Evolutionary conservation across 2,113 vertebrate genomes (phyloP).

Genomic region (Pteropus alecto): DNA sequence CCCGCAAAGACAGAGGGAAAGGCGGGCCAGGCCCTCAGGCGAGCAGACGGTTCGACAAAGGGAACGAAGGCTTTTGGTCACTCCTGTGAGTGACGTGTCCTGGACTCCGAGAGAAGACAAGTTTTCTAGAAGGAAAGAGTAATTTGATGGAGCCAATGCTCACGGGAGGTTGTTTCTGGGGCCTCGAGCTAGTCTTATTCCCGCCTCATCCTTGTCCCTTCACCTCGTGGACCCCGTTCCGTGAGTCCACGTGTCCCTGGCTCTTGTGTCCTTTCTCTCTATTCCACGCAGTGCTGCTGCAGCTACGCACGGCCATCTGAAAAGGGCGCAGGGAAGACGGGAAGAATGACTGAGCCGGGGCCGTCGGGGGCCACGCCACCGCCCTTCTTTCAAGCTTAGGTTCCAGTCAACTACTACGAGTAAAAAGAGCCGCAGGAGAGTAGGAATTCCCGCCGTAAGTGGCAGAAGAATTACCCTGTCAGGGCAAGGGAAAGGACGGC

Average conservation of each 20-base stretch:
- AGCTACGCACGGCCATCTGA: not conserved
- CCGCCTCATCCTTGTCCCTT: not conserved
- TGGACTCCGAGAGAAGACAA: not conserved
- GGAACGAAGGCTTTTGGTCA: fast-evolving
- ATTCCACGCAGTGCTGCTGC: not conserved
- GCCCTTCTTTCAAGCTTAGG: not conserved
- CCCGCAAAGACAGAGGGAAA: not conserved
- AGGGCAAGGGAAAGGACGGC: not conserved
- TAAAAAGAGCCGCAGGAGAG: not conserved
- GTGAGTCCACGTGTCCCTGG: not conserved
- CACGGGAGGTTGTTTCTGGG: not conserved
- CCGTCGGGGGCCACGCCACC: too few species aligned
- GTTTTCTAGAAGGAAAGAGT: not conserved
- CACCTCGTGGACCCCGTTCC: not conserved
- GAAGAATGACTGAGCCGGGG: not conserved
- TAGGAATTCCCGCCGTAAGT: not conserved
- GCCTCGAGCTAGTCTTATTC: not conserved
- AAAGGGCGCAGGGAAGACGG: not conserved
- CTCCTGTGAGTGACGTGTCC: not conserved
- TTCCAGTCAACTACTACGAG: not conserved
- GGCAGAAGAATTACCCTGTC: not conserved
- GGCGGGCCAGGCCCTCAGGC: not conserved
- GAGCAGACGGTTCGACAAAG: not conserved
- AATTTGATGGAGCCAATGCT: not conserved
- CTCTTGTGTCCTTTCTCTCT: not conserved